A percentile compares a stretch with the other conserved stretches of the same genome.
Evolutionary conservation across 1,140 invertebrate species (phyloP).

Genomic region (Scaptomyza hsui): DNA sequence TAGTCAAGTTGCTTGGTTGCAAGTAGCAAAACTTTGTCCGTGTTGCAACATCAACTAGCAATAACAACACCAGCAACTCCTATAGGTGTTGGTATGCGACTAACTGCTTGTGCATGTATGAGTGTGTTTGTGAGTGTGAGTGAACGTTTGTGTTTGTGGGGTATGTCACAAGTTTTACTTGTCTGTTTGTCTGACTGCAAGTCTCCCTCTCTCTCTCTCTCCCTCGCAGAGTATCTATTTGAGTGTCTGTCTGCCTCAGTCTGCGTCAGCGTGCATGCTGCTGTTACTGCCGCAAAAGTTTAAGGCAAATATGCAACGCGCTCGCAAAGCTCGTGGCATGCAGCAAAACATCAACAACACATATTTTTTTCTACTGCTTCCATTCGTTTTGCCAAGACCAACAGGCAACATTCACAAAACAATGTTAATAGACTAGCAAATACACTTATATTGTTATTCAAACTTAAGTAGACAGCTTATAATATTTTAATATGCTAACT

Average conservation of each 20-base stretch:
- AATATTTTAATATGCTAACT: not conserved
- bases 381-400: conserved; percentile 8
- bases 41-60: conserved; percentile 28
- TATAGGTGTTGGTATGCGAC: conserved; percentile 40
- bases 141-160: conserved; percentile 54
- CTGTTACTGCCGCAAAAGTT: conserved; percentile 71
- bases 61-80: conserved; percentile 26
- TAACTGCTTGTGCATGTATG: not conserved
- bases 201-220: conserved; percentile 8
- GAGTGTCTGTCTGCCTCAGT: conserved; percentile 27
- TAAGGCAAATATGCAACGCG: conserved; percentile 74
- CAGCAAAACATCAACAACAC: conserved; percentile 70
- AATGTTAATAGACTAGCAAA: conserved; percentile 6
- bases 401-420: not conserved
- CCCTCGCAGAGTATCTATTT: not conserved
- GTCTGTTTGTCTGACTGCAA: conserved; percentile 58
- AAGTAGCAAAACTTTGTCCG: conserved; percentile 41
- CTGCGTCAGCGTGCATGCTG: conserved; percentile 23
- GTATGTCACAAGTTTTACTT: conserved; percentile 72
- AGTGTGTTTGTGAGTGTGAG: conserved; percentile 27
- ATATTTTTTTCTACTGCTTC: conserved; percentile 41
- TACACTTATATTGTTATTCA: too few relatives aligned
- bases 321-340: conserved; percentile 68
- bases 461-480: too few relatives aligned
- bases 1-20: conserved; percentile 33